Evolutionary conservation across 2,797 vertebrate species (phyloP).

Genomic region (Chrosomus eos): DNA sequence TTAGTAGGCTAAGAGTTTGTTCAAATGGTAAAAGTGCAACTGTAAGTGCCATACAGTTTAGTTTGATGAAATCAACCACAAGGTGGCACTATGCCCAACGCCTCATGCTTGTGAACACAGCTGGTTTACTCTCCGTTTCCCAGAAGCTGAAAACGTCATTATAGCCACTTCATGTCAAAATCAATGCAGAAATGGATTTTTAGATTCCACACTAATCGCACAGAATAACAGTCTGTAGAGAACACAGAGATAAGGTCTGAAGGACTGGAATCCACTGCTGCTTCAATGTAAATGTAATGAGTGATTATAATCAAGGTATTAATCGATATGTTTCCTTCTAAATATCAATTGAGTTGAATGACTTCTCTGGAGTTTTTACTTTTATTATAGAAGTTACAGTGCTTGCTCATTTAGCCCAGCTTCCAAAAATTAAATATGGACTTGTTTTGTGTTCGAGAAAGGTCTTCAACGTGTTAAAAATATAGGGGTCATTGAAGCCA

Average conservation of each 20-base stretch:
- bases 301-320: no score
- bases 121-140: conserved; percentile 23
- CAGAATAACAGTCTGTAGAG: conserved; percentile 41
- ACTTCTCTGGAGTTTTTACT: no score
- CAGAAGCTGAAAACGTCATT: conserved; percentile 44
- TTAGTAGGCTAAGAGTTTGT: neutral
- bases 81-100: neutral
- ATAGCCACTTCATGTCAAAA: conserved; percentile 50
- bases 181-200: conserved; percentile 58
- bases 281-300: no score
- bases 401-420: no score
- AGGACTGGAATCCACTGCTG: no score
- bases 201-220: conserved; percentile 54
- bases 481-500: no score
- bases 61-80: neutral
- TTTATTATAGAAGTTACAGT: no score
- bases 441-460: no score
- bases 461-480: no score
- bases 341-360: no score
- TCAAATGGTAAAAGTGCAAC: neutral
- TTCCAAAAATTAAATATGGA: no score
- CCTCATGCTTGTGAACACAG: neutral
- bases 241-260: conserved; percentile 33
- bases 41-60: neutral
- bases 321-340: no score